phyloP scores from a whole-genome alignment of 2,113 vertebrate species.

The Ovis canadensis region DNA sequence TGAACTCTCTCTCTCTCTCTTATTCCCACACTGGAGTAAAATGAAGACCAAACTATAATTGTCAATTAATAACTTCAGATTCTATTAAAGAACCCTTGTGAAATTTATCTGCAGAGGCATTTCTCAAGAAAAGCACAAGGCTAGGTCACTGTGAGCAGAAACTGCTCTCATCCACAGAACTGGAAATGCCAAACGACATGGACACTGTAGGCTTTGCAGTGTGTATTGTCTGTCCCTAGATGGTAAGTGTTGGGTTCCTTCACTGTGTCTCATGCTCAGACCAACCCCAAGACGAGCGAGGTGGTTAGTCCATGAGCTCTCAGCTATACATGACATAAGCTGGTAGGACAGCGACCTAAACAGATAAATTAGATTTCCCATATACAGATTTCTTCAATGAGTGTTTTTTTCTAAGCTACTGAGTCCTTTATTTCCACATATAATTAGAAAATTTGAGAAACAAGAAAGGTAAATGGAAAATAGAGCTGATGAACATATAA shows the following conservation, averaged over 20 bases:
- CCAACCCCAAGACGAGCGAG: fast-evolving
- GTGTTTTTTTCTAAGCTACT: not conserved
- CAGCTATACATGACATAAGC: fast-evolving
- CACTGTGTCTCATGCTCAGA: fast-evolving
- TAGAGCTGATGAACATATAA: too few relatives aligned
- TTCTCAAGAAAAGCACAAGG: not conserved
- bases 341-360: not conserved
- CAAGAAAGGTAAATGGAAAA: not conserved
- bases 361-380: not conserved
- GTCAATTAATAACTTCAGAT: conserved; percentile 57
- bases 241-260: fast-evolving
- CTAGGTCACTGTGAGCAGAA: not conserved
- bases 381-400: not conserved
- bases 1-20: not conserved
- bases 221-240: not conserved
- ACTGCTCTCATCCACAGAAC: not conserved
- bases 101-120: not conserved
- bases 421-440: not conserved
- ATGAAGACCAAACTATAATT: conserved; percentile 37
- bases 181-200: not conserved
- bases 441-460: not conserved
- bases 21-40: not conserved
- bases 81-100: conserved; percentile 20
- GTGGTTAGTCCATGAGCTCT: fast-evolving
- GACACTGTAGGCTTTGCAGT: not conserved